Conservation (phyloP, 1,140 invertebrate species). For the Chymomyza costata region DNA sequence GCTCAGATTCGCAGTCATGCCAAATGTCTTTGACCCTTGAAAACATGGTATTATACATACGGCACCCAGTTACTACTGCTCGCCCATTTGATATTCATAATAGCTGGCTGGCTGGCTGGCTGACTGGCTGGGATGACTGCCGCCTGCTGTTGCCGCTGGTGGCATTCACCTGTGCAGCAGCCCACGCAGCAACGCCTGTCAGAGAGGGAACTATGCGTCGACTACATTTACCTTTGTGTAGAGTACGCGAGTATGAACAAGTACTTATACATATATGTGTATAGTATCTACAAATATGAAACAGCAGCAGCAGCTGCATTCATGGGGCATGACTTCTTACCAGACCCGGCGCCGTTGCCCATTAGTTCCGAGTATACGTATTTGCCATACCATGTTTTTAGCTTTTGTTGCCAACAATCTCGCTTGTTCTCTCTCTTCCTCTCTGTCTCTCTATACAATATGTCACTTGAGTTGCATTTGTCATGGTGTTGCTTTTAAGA, state of each 20-base stretch:
- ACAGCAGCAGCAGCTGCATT: conserved; percentile 5
- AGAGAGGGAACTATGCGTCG: conserved; percentile 25
- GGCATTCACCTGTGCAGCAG: conserved; percentile 60
- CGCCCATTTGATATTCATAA: conserved; percentile 31
- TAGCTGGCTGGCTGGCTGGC: conserved; percentile 38
- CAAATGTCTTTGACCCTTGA: conserved; percentile 64
- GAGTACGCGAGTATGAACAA: background rate
- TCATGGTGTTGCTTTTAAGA: conserved; percentile 52
- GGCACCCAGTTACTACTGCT: background rate
- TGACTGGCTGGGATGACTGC: conserved; percentile 28
- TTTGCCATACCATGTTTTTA: conserved; percentile 34
- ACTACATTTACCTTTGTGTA: conserved; percentile 42
- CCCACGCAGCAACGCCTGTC: conserved; percentile 12
- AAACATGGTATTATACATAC: conserved; percentile 3
- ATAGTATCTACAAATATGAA: conserved; percentile 54
- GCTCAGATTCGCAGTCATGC: conserved; percentile 27
- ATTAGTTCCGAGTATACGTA: conserved; percentile 40
- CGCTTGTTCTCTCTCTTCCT: conserved; percentile 29
- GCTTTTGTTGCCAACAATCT: conserved; percentile 21
- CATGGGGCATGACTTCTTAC: conserved; percentile 7
- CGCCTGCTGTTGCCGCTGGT: conserved; percentile 40
- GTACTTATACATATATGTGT: background rate
- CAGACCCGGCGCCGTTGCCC: conserved; percentile 22
- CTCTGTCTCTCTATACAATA: conserved; percentile 36
- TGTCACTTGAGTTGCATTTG: conserved; percentile 72